phyloP scores from a whole-genome alignment of 2,797 vertebrate species.

The Sebastes trivittatus region DNA sequence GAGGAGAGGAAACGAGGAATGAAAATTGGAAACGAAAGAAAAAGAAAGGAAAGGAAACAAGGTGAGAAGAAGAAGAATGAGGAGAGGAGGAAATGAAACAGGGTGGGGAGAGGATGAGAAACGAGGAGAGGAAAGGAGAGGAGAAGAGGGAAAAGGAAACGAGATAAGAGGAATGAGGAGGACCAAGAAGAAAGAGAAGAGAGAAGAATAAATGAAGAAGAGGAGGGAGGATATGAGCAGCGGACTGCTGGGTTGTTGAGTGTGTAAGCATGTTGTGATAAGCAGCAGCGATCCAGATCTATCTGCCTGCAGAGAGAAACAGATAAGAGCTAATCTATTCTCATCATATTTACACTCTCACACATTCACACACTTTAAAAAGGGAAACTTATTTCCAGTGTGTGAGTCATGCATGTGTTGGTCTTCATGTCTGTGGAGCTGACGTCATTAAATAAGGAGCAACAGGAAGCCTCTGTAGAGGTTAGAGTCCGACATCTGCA shows the following conservation, averaged over 20 bases:
- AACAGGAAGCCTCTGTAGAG: not conserved
- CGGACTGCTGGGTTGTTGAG: constrained; percentile 19
- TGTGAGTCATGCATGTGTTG: not conserved
- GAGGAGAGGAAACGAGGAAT: not conserved
- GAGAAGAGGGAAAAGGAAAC: not conserved
- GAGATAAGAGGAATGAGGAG: not conserved
- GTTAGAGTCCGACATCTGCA: no score
- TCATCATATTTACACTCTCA: constrained; percentile 23
- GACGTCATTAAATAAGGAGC: not conserved
- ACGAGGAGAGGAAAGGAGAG: not conserved
- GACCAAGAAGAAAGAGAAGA: not conserved
- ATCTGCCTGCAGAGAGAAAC: constrained; percentile 42
- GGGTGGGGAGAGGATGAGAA: not conserved
- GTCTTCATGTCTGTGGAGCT: not conserved
- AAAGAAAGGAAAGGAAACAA: no score
- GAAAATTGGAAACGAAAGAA: no score
- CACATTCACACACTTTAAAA: constrained; percentile 27
- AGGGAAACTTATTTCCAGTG: not conserved
- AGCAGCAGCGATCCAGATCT: constrained; percentile 46
- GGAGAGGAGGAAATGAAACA: not conserved
- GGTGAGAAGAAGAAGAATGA: not conserved
- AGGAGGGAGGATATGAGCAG: not conserved
- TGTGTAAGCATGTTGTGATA: constrained; percentile 46
- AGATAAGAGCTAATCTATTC: constrained; percentile 54
- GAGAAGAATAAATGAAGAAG: not conserved